Conservation (phyloP, 2,797 vertebrate genomes). For the Triplophysa yarkandensis region DNA sequence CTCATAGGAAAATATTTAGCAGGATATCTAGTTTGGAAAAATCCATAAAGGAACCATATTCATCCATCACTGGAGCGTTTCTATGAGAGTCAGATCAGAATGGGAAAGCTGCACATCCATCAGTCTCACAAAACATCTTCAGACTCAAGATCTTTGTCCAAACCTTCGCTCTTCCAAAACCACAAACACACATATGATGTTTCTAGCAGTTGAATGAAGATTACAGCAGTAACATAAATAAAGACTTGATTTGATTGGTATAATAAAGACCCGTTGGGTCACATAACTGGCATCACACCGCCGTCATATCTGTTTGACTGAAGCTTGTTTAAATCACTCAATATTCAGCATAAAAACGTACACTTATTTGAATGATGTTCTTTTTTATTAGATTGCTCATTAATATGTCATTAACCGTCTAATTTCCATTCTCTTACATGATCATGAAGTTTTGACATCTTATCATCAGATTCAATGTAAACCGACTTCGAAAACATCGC, state of each 20-base stretch:
- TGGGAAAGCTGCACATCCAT: too few species aligned
- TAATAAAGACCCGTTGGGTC: conserved; percentile 42
- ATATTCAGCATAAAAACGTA: background rate
- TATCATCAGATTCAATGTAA: background rate
- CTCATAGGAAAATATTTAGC: too few species aligned
- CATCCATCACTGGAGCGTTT: too few species aligned
- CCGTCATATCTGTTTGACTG: background rate
- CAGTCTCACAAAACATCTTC: too few species aligned
- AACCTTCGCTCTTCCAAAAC: too few species aligned
- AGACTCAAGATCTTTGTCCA: too few species aligned
- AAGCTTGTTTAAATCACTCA: too few species aligned
- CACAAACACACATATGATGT: conserved; percentile 31
- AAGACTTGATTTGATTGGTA: conserved; percentile 46
- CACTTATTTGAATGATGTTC: background rate
- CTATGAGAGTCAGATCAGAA: too few species aligned
- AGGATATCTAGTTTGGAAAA: too few species aligned
- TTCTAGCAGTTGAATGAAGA: conserved; percentile 54
- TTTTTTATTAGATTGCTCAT: conserved; percentile 10
- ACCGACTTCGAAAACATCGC: background rate
- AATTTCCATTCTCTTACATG: background rate
- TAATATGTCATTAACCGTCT: conserved; percentile 3
- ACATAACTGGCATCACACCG: background rate
- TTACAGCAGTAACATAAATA: conserved; percentile 53
- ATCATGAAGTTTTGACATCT: background rate
- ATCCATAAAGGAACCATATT: too few species aligned